Evolutionary conservation across 2,797 vertebrate genomes (phyloP).

Genomic region (Pogonophryne albipinna): DNA sequence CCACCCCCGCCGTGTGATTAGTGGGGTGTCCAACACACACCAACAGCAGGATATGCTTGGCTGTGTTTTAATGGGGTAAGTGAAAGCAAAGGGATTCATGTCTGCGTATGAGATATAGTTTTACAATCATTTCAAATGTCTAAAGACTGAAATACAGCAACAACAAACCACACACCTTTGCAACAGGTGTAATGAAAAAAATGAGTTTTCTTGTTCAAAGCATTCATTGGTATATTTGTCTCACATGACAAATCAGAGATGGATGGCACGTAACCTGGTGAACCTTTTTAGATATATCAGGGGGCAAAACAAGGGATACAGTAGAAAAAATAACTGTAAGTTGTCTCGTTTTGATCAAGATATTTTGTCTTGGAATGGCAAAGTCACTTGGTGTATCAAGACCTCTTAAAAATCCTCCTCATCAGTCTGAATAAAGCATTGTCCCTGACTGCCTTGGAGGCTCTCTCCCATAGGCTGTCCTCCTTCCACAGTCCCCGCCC

Average conservation of each 20-base stretch:
- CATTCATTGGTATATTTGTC: background rate
- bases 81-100: constrained; percentile 31
- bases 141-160: constrained; percentile 2
- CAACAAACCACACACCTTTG: background rate
- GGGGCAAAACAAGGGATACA: background rate
- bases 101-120: constrained; percentile 23
- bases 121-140: constrained; percentile 24
- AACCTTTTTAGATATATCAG: background rate
- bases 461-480: constrained; percentile 83
- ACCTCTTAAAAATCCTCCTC: constrained; percentile 72
- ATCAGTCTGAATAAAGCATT: constrained; percentile 68
- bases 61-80: constrained; percentile 41
- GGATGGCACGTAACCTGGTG: background rate
- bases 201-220: background rate
- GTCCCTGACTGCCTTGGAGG: constrained; percentile 57
- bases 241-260: background rate
- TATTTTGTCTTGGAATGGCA: constrained; percentile 11
- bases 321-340: background rate
- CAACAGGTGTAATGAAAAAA: constrained; percentile 7
- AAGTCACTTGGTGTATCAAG: constrained; percentile 37
- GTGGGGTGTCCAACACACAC: constrained; percentile 38
- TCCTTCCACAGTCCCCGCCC: constrained; percentile 92
- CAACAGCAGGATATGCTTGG: constrained; percentile 21
- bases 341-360: constrained; percentile 11
- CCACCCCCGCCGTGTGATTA: constrained; percentile 58